Evolutionary conservation across 2,797 vertebrate genomes (phyloP).

Genomic region (Phataginus tricuspis): DNA sequence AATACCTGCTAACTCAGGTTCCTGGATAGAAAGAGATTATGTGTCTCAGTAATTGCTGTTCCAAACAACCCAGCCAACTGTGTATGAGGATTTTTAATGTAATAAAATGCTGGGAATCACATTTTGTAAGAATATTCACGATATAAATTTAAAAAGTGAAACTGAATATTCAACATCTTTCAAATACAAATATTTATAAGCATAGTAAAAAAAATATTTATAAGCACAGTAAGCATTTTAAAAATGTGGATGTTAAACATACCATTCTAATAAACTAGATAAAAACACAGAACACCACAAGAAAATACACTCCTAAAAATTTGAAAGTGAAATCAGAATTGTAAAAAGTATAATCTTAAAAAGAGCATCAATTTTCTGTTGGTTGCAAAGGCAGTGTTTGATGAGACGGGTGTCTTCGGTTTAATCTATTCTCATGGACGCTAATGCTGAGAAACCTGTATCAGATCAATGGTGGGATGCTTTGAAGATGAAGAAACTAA

Average conservation of each 20-base stretch:
- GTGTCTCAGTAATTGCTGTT: neutral
- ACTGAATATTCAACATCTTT: constrained; percentile 23
- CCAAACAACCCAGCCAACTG: neutral
- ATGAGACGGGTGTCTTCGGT: neutral
- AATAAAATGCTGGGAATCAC: neutral
- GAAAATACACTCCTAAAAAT: neutral
- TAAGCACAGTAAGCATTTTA: no score
- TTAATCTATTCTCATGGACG: neutral
- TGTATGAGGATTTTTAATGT: constrained; percentile 15
- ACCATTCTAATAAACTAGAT: neutral
- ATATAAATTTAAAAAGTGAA: constrained; percentile 11
- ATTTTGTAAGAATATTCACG: neutral
- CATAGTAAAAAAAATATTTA: neutral
- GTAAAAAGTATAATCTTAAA: neutral
- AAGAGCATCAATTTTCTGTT: neutral
- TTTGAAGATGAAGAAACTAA: neutral
- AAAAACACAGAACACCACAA: neutral
- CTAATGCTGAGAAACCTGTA: neutral
- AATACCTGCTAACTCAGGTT: neutral
- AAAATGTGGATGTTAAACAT: neutral
- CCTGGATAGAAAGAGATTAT: neutral
- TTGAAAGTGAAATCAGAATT: constrained; percentile 16
- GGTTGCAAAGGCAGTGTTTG: neutral
- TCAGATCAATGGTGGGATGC: neutral
- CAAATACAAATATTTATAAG: constrained; percentile 38